A percentile compares a stretch with the other conserved stretches of the same genome.
Evolutionary conservation across 2,797 vertebrate species (phyloP).

Genomic region (Tapirus indicus): DNA sequence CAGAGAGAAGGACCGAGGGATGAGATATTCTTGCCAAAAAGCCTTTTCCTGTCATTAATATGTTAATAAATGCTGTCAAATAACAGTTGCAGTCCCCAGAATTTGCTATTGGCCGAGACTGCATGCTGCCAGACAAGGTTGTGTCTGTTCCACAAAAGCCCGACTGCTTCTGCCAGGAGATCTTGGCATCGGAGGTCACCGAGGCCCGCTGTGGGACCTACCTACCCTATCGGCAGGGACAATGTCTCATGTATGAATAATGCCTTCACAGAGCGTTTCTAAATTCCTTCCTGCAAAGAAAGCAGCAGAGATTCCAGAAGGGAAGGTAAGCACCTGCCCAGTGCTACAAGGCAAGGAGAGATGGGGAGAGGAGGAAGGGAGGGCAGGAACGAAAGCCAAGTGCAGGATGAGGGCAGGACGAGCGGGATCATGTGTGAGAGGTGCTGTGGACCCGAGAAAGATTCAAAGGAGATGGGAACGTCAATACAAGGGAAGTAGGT

Average conservation of each 20-base stretch:
- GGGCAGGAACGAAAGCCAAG: not conserved
- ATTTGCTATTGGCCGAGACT: conserved; percentile 79
- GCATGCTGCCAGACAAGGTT: conserved; percentile 71
- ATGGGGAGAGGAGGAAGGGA: rapidly evolving
- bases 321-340: not conserved
- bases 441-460: not conserved
- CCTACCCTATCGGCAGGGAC: conserved; percentile 54
- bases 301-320: conserved; percentile 58
- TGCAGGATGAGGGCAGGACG: not conserved
- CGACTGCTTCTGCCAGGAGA: conserved; percentile 70
- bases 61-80: conserved; percentile 80
- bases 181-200: conserved; percentile 77
- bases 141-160: conserved; percentile 68
- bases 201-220: conserved; percentile 70
- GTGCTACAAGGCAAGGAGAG: not conserved
- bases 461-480: not conserved
- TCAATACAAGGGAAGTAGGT: not conserved
- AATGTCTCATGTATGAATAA: conserved; percentile 75
- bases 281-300: conserved; percentile 67
- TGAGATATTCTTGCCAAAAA: conserved; percentile 39
- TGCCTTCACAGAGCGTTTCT: not conserved
- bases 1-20: not conserved
- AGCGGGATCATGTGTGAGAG: not conserved
- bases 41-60: conserved; percentile 67
- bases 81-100: conserved; percentile 76